Base-by-base conservation (phyloP, 2,888 invertebrate species). In the Andrena minutula region DNA sequence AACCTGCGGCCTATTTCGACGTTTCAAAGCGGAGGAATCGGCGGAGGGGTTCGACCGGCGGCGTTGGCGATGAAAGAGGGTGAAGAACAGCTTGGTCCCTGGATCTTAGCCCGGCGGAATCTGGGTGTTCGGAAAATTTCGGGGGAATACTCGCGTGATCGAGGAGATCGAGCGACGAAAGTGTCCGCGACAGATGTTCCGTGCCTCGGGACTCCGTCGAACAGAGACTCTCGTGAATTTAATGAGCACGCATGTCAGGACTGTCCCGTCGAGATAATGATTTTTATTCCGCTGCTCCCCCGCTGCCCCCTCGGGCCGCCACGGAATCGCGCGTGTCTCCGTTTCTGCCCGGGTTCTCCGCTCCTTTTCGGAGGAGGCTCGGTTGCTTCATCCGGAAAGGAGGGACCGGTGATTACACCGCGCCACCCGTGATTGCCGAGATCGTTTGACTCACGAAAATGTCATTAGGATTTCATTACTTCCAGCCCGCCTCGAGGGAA, bases 401-500 rank as follows among this genome's bases (percentile, higher is more conserved):
- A 87, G 88, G 86, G 83, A 84, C 89, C 84, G 84, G 86, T 90
- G 91, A 90, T 90, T 91, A 88, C 87, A 86, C 82, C 87, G 85
- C 82, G 87, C 80, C 87, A 89, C 89, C 41, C 84, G 86, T 89
- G 89, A 90, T 92, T 92, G 91, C 89, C 89, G 88, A 85, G 88
- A 89, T 90, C 89, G 91, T 92, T 91, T 88, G 86, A 83, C 91
- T 92, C 91, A 91, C 92, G 92, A 92, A 92, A 93, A 92, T 92
- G 92, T 92, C 92, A 92, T 93, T 92, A 93, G 89, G 89, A 91
- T 92, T 92, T 91, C 91, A 90, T 92, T 90, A 91, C 89, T 88
- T 84, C 85, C 84, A 90, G 92, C 88, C 16, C 88, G 89, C 90
- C 89, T 87, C 83, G 86, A 89, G 86, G 23, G 89, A 88, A 89